Percentiles rank a stretch among this genome's conserved stretches.
phyloP scores from a whole-genome alignment of 2,888 invertebrate species.

The Meliscaeva auricollis region DNA sequence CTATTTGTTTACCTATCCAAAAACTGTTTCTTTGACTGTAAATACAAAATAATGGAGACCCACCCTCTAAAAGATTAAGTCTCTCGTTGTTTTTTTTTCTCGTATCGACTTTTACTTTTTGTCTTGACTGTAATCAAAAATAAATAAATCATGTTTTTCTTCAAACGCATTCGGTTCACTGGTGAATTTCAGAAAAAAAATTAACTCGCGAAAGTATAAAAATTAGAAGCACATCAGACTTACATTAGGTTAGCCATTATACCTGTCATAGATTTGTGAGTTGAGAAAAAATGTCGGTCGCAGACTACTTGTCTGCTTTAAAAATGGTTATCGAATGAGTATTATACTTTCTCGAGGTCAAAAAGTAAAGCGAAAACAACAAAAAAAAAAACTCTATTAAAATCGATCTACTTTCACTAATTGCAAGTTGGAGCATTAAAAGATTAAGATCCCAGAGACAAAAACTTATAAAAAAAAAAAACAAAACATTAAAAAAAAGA shows the following conservation, averaged over 20 bases:
- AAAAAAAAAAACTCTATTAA: neutral
- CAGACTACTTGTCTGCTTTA: neutral
- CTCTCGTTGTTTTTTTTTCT: neutral
- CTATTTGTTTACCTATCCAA: no score
- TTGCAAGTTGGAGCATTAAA: neutral
- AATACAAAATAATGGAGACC: no score
- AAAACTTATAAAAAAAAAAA: neutral
- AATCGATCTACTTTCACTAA: constrained; percentile 34
- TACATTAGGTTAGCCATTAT: neutral
- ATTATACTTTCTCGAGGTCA: constrained; percentile 19
- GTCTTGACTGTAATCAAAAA: neutral
- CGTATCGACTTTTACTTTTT: neutral
- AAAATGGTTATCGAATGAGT: constrained; percentile 6
- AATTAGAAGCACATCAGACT: constrained; percentile 18
- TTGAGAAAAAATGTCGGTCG: neutral
- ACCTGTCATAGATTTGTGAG: neutral
- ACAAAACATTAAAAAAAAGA: no score
- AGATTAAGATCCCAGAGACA: neutral
- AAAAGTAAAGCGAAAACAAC: neutral
- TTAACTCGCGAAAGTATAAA: constrained; percentile 4
- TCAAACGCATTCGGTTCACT: neutral
- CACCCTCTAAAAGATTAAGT: no score
- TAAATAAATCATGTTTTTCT: constrained; percentile 30
- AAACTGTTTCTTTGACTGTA: no score
- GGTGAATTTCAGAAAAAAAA: constrained; percentile 8